Conservation (phyloP, 2,888 invertebrate species). For the Sinotaia quadrata region DNA sequence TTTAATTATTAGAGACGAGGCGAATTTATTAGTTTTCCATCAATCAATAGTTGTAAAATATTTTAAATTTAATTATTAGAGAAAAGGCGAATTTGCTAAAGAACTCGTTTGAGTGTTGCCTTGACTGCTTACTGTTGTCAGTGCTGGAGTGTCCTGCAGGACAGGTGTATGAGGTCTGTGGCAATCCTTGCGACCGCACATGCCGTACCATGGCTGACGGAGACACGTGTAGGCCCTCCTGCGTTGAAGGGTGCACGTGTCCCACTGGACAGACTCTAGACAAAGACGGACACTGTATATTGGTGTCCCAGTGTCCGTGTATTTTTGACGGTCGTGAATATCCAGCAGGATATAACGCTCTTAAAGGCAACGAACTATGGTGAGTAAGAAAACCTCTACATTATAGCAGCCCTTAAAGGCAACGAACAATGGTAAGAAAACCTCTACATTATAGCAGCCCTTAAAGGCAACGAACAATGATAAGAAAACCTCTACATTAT, state of each 20-base stretch:
- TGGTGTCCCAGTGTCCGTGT: constrained; percentile 84
- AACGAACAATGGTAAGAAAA: too few species aligned
- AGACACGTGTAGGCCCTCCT: constrained; percentile 72
- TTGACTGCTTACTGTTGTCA: constrained; percentile 69
- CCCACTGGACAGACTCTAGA: constrained; percentile 84
- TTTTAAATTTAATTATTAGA: too few species aligned
- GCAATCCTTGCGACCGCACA: constrained; percentile 82
- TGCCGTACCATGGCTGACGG: constrained; percentile 76
- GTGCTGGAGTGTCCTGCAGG: constrained; percentile 83
- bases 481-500: too few species aligned
- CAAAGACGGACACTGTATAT: constrained; percentile 79
- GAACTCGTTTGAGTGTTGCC: too few species aligned
- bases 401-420: too few species aligned
- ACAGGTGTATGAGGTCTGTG: constrained; percentile 76
- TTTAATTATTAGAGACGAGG: too few species aligned
- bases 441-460: too few species aligned
- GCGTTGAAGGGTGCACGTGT: constrained; percentile 93
- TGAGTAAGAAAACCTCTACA: constrained; percentile 68
- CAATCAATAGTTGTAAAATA: too few species aligned
- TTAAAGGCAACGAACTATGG: constrained; percentile 84
- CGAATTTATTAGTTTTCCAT: too few species aligned
- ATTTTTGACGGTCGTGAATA: constrained; percentile 75
- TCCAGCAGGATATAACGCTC: constrained; percentile 83
- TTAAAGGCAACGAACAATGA: constrained; percentile 83
- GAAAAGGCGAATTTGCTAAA: too few species aligned